phyloP scores from a whole-genome alignment of 2,888 invertebrate species.

The Aspidapion aeneum region DNA sequence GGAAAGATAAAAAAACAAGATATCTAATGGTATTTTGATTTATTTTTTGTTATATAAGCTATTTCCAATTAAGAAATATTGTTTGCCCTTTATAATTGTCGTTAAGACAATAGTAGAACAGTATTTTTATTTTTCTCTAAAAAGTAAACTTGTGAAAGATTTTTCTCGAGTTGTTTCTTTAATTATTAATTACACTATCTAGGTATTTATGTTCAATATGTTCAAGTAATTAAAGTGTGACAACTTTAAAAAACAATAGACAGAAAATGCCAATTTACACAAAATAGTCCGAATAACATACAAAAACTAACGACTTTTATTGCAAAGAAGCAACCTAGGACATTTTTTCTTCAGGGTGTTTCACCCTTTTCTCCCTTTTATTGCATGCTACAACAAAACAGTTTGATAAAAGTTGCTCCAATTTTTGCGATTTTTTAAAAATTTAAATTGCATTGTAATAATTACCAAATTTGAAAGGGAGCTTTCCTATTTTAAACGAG shows the following conservation, averaged over 20 bases:
- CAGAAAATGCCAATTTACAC: background rate
- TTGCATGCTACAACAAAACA: no score
- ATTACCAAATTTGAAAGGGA: no score
- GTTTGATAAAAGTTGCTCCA: no score
- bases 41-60: slow-evolving; percentile 28
- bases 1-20: background rate
- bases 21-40: background rate
- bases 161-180: background rate
- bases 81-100: slow-evolving; percentile 7
- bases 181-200: background rate
- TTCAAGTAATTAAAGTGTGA: background rate
- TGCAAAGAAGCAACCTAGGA: no score
- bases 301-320: no score
- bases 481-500: no score
- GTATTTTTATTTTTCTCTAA: no score
- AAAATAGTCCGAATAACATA: no score
- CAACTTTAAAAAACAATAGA: background rate
- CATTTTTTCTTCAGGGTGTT: no score
- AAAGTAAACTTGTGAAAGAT: background rate
- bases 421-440: no score
- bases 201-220: background rate
- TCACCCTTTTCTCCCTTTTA: no score
- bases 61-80: slow-evolving; percentile 30
- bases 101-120: background rate
- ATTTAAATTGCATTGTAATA: no score